phyloP scores from a whole-genome alignment of 92 coral and sea anemone genomes.

The Zoanthus sansibaricus region DNA sequence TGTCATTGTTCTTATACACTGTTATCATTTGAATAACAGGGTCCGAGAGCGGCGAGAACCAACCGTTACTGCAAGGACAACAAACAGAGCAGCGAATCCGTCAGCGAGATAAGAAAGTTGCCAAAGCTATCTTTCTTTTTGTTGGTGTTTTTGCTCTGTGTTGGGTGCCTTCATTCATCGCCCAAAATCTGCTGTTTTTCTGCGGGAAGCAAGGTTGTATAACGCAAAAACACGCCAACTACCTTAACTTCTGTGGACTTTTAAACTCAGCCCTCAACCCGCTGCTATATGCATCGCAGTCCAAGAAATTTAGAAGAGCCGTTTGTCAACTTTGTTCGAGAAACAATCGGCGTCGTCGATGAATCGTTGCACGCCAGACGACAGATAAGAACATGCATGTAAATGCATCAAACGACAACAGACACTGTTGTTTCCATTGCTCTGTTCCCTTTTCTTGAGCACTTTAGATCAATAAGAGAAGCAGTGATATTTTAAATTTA shows the following conservation, averaged over 20 bases:
- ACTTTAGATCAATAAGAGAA: too few relatives aligned
- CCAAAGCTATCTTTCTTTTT: constrained; percentile 65
- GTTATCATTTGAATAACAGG: not conserved
- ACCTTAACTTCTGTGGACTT: constrained; percentile 37
- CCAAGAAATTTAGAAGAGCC: constrained; percentile 55
- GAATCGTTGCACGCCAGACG: not conserved
- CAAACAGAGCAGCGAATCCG: constrained; percentile 32
- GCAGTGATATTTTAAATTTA: too few relatives aligned
- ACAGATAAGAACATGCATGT: not conserved
- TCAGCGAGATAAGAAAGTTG: constrained; percentile 50
- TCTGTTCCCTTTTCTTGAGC: too few relatives aligned
- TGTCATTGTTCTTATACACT: not conserved
- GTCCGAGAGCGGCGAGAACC: constrained; percentile 1
- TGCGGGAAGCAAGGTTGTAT: constrained; percentile 5
- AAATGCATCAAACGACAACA: not conserved
- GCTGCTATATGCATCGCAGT: constrained; percentile 43
- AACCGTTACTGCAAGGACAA: constrained; percentile 13
- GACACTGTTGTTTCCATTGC: not conserved
- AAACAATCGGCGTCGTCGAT: not conserved
- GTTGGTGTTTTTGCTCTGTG: constrained; percentile 58
- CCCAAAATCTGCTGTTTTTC: constrained; percentile 37
- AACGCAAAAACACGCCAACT: not conserved
- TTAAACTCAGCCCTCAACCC: constrained; percentile 66
- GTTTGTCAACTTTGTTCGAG: constrained; percentile 35
- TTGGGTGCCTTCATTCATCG: constrained; percentile 57